phyloP scores from a whole-genome alignment of 2,888 invertebrate species.

The Melanostoma mellinum region DNA sequence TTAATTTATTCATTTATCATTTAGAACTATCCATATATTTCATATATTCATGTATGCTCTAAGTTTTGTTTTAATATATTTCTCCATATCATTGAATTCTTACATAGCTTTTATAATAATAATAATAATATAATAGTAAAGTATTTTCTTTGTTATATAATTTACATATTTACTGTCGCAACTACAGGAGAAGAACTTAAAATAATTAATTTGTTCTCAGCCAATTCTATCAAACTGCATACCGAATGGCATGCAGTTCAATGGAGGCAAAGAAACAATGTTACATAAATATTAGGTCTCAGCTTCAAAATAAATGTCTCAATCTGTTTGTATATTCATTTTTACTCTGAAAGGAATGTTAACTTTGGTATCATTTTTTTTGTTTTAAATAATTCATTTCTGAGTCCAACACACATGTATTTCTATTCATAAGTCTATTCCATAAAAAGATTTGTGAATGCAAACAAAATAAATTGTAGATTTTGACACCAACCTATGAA shows the following conservation, averaged over 20 bases:
- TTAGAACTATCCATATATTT: constrained; percentile 68
- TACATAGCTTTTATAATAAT: constrained; percentile 62
- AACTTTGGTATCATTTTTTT: constrained; percentile 72
- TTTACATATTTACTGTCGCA: constrained; percentile 51
- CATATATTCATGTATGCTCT: constrained; percentile 51
- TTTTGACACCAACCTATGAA: constrained; percentile 25
- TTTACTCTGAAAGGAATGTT: constrained; percentile 72
- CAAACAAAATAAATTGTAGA: constrained; percentile 11
- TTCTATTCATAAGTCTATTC: constrained; percentile 1
- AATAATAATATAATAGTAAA: constrained; percentile 52
- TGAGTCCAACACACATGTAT: constrained; percentile 28
- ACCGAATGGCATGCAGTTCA: constrained; percentile 3
- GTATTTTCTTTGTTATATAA: constrained; percentile 40
- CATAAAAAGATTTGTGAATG: constrained; percentile 25
- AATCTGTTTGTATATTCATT: constrained; percentile 51
- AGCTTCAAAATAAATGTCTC: constrained; percentile 47
- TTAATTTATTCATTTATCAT: constrained; percentile 67
- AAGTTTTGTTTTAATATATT: constrained; percentile 33
- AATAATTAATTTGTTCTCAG: constrained; percentile 18
- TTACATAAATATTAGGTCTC: constrained; percentile 21
- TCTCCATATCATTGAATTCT: constrained; percentile 58
- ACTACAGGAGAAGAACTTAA: constrained; percentile 15
- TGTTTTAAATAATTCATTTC: constrained; percentile 33
- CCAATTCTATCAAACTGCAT: constrained; percentile 25
- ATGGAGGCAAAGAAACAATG: constrained; percentile 3